Evolutionary conservation across 2,797 vertebrate genomes (phyloP), one percentile per base, ranked within the genome.

Genomic region (Coranthus polyacanthus): DNA sequence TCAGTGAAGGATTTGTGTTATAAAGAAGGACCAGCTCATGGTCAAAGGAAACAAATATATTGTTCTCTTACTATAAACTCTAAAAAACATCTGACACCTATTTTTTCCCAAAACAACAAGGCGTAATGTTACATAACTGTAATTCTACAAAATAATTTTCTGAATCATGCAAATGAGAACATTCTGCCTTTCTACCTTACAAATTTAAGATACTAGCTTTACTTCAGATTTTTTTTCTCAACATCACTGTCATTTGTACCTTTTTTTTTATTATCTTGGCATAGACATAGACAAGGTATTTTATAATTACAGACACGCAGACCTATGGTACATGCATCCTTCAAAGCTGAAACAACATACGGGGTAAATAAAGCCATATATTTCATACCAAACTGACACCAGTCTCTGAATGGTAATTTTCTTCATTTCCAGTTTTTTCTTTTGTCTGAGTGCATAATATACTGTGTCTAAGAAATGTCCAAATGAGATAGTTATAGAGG

Each of bases 61-160:
- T 26, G 24, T 51, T 11, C 15, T 50, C n/a, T 15, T 10, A 11
- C 20, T 37, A 13, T 17, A 5, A 59, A 59, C 1, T 53, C 16
- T 17, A 6, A 63, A 55, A 26, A 26, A 36, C 2, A 58, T 22
- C 13, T 18, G 16, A 56, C 16, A 34, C 39, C 18, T n/a, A n/a
- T n/a, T n/a, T n/a, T 36, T 36, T 62, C 62, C 53, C 2, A 58
- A 62, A 68, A 70, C 41, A 78, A 73, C 24, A 34, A 84, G n/a
- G 63, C 56, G 59, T 50, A 59, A 49, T 20, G 9, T 43, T 71
- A 69, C 47, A 59, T 86, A 85, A 84, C 88, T 80, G 67, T 32
- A 17, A 54, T 63, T 70, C 62, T 78, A 86, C 60, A 79, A 85
- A 88, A 80, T 79, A 29, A 64, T 57, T 34, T 75, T 44, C 36